These are phyloP conservation scores for Dinoponera quadriceps DNA, from an alignment of 1,140 invertebrate species.

Conservation along the genomic window DNA sequence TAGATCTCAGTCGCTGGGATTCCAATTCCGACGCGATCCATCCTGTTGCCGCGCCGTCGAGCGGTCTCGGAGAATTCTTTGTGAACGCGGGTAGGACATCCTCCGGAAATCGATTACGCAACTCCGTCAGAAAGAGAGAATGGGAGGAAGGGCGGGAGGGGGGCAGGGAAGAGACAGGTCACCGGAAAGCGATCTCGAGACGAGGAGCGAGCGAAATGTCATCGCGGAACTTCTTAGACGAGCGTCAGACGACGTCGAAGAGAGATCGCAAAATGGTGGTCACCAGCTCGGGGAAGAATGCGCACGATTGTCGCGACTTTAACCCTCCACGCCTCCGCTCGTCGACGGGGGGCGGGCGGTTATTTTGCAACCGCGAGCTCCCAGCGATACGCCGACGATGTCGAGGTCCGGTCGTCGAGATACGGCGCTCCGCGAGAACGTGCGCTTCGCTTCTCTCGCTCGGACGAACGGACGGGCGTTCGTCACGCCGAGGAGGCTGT, in stretches of 20 bases:
- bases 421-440: neutral
- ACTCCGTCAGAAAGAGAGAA: neutral
- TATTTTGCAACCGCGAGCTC: no score
- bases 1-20: slow-evolving; percentile 31
- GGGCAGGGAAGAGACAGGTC: slow-evolving; percentile 11
- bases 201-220: slow-evolving; percentile 15
- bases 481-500: slow-evolving; percentile 36
- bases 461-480: neutral
- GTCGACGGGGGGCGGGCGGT: neutral
- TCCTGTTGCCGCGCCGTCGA: slow-evolving; percentile 48
- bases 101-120: slow-evolving; percentile 35
- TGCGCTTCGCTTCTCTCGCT: neutral
- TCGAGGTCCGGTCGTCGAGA: neutral
- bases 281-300: slow-evolving; percentile 15
- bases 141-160: neutral
- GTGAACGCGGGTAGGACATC: slow-evolving; percentile 10
- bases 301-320: slow-evolving; percentile 61
- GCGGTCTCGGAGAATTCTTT: slow-evolving; percentile 38
- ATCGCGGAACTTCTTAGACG: slow-evolving; percentile 54
- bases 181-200: slow-evolving; percentile 53
- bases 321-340: slow-evolving; percentile 59
- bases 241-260: neutral
- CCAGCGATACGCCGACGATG: no score
- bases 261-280: slow-evolving; percentile 18
- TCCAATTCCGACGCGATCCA: slow-evolving; percentile 44